Evolutionary conservation across 2,113 vertebrate genomes (phyloP).

Genomic region (Triplophysa dalaica): DNA sequence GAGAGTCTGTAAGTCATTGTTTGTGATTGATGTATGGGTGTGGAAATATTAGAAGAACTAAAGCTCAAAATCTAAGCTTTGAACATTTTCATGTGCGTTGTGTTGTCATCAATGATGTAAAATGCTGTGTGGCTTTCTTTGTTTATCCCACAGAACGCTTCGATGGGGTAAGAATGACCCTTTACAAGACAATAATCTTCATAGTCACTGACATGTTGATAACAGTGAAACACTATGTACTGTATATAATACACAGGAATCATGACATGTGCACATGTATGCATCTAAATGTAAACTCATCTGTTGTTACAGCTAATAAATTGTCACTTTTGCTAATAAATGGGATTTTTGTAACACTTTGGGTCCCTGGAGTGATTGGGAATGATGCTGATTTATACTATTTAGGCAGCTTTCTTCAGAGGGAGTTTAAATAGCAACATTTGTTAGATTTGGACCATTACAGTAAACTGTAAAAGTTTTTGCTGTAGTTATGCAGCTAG

Average conservation of each 20-base stretch:
- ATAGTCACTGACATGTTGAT: not conserved
- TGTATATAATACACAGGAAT: not conserved
- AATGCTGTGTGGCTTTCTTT: not conserved
- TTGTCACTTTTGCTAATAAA: slow-evolving; percentile 66
- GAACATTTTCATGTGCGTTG: no score
- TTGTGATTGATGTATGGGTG: slow-evolving; percentile 18
- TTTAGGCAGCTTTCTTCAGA: no score
- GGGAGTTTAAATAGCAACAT: no score
- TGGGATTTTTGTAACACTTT: slow-evolving; percentile 47
- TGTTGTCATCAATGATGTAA: no score
- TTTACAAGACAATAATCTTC: not conserved
- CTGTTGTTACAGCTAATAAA: slow-evolving; percentile 37
- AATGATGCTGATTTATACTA: not conserved
- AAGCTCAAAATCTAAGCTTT: slow-evolving; percentile 23
- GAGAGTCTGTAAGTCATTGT: slow-evolving; percentile 21
- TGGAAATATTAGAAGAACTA: slow-evolving; percentile 30
- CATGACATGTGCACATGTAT: slow-evolving; percentile 34
- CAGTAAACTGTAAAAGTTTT: no score
- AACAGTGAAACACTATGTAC: not conserved
- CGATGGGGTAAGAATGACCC: not conserved
- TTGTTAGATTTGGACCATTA: no score
- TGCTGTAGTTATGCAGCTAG: no score
- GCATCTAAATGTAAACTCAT: slow-evolving; percentile 27
- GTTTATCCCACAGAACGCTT: not conserved
- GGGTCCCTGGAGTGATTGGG: slow-evolving; percentile 51